Conservation (phyloP, 2,113 vertebrate species). For the Clarias gariepinus region DNA sequence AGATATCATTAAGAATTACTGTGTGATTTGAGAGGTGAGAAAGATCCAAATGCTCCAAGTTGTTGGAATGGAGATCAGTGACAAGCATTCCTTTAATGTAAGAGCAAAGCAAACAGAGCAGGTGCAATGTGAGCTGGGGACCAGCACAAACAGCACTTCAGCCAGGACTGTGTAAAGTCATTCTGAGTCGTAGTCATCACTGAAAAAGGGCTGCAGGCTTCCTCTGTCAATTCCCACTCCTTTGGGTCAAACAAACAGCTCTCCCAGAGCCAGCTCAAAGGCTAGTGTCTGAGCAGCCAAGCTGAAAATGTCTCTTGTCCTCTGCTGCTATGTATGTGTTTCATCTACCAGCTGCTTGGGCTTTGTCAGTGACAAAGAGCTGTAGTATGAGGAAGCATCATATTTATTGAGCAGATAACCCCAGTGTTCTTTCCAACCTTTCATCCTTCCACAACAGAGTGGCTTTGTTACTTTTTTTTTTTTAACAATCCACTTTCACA, state of each 20-base stretch:
- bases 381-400: slow-evolving; percentile 78
- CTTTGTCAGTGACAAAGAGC: slow-evolving; percentile 76
- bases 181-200: slow-evolving; percentile 52
- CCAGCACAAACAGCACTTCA: slow-evolving; percentile 49
- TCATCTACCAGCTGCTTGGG: slow-evolving; percentile 77
- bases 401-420: slow-evolving; percentile 77
- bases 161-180: slow-evolving; percentile 47
- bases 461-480: slow-evolving; percentile 71
- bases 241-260: slow-evolving; percentile 78
- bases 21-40: slow-evolving; percentile 1
- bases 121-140: slow-evolving; percentile 40
- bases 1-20: neutral
- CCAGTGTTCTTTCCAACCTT: slow-evolving; percentile 68
- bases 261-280: slow-evolving; percentile 73
- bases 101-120: slow-evolving; percentile 41
- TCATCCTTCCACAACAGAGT: slow-evolving; percentile 70
- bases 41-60: slow-evolving; percentile 10
- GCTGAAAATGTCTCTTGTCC: slow-evolving; percentile 82
- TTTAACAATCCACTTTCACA: slow-evolving; percentile 66
- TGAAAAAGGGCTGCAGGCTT: slow-evolving; percentile 58
- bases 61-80: slow-evolving; percentile 19
- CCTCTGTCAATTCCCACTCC: slow-evolving; percentile 69
- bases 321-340: slow-evolving; percentile 75
- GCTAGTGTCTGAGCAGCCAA: slow-evolving; percentile 77
- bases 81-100: slow-evolving; percentile 29